These are phyloP conservation scores for Peromyscus nudipes DNA, from an alignment of 2,797 vertebrate species.

Conservation along the genomic window DNA sequence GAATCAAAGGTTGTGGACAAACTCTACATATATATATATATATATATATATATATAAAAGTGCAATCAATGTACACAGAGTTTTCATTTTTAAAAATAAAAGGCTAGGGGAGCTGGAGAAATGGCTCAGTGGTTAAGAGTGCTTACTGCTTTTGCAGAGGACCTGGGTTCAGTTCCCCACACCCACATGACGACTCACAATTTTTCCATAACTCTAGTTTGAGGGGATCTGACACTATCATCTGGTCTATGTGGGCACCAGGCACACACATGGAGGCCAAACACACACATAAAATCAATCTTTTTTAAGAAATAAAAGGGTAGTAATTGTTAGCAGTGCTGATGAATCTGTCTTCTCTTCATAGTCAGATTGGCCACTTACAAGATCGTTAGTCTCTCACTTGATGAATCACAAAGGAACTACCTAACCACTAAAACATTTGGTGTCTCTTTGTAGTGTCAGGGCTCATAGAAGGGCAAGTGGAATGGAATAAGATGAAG, in stretches of 20 bases:
- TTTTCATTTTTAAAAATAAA: slow-evolving; percentile 47
- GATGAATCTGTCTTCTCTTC: slow-evolving; percentile 10
- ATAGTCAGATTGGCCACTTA: neutral
- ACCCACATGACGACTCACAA: no score
- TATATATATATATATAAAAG: neutral
- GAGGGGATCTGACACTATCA: neutral
- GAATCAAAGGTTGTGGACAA: neutral
- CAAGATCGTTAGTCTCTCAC: slow-evolving; percentile 29
- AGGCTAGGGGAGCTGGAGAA: neutral
- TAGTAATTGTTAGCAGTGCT: neutral
- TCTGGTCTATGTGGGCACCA: neutral
- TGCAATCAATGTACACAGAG: neutral
- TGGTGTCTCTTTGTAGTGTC: neutral
- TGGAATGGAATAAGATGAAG: neutral
- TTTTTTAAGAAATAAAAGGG: slow-evolving; percentile 10
- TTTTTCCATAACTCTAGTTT: neutral
- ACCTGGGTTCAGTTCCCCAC: neutral
- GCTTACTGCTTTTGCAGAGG: neutral
- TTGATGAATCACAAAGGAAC: neutral
- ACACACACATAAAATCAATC: neutral
- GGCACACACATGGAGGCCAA: no score
- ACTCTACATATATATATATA: neutral
- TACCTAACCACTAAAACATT: neutral
- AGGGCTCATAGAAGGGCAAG: neutral
- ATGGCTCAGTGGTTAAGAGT: neutral